A percentile compares a stretch with the other conserved stretches of the same genome.
These are phyloP conservation scores for Drosophila meridiana DNA, from an alignment of 2,888 invertebrate species.

Conservation along the genomic window DNA sequence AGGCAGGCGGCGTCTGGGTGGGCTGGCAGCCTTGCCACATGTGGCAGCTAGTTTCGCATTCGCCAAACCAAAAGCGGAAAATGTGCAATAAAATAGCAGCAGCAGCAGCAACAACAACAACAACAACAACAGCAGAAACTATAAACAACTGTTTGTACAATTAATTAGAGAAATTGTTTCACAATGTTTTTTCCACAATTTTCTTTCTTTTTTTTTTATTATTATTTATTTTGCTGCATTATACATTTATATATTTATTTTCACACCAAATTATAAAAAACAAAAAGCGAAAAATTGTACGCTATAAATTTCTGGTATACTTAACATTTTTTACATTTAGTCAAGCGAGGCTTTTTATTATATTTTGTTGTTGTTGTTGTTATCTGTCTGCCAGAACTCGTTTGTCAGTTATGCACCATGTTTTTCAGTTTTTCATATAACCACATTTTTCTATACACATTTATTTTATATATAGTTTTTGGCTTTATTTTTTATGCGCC, in stretches of 20 bases:
- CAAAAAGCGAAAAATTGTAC: conserved; percentile 40
- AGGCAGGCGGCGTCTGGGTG: conserved; percentile 53
- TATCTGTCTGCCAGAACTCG: conserved; percentile 57
- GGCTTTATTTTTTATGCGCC: conserved; percentile 49
- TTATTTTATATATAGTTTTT: conserved; percentile 10
- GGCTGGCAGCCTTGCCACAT: conserved; percentile 27
- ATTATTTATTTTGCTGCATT: conserved; percentile 14
- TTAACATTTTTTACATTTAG: conserved; percentile 73
- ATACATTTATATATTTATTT: conserved; percentile 42
- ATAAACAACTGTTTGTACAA: conserved; percentile 55
- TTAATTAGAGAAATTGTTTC: conserved; percentile 80
- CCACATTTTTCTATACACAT: conserved; percentile 37
- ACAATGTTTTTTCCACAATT: conserved; percentile 40
- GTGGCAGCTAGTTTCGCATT: conserved; percentile 23
- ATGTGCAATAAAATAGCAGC: conserved; percentile 19
- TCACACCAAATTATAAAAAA: conserved; percentile 55
- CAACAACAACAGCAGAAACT: conserved; percentile 8
- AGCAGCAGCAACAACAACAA: conserved; percentile 8
- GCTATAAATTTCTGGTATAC: conserved; percentile 76
- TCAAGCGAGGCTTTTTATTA: conserved; percentile 54
- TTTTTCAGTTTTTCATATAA: conserved; percentile 54
- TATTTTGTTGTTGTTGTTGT: conserved; percentile 14
- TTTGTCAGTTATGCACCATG: conserved; percentile 64
- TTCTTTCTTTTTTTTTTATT: conserved; percentile 7
- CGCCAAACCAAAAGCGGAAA: conserved; percentile 61